Percentiles rank a stretch among this genome's conserved stretches.
Evolutionary conservation across 1,140 invertebrate genomes (phyloP).

Genomic region (Philopotamus ludificatus): DNA sequence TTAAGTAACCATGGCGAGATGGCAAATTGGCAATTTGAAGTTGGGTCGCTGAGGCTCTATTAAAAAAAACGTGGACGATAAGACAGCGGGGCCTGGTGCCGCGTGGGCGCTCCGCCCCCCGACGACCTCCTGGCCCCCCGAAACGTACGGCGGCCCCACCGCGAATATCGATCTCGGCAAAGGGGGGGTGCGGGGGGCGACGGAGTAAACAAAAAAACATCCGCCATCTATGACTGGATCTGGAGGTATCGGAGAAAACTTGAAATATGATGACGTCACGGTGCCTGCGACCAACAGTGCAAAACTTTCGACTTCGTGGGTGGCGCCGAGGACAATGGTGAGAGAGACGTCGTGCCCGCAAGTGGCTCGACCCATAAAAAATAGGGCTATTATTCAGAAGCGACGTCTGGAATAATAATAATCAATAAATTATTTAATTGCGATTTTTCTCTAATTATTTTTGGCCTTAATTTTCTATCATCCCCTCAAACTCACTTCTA

Average conservation of each 20-base stretch:
- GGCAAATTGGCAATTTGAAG: conserved; percentile 26
- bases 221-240: neutral
- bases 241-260: neutral
- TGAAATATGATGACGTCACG: neutral
- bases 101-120: neutral
- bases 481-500: too few relatives aligned
- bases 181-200: too few relatives aligned
- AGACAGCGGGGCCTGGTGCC: neutral
- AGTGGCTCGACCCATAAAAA: too few relatives aligned
- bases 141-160: neutral
- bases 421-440: too few relatives aligned
- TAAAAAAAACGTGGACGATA: conserved; percentile 10
- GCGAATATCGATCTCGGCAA: neutral
- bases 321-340: too few relatives aligned
- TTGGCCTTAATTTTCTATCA: too few relatives aligned
- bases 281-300: neutral
- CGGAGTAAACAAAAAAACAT: neutral
- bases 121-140: neutral
- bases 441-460: too few relatives aligned
- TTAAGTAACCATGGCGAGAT: conserved; percentile 17
- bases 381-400: too few relatives aligned
- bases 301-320: neutral
- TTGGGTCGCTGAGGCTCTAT: neutral
- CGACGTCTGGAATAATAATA: too few relatives aligned
- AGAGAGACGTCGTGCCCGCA: too few relatives aligned